Evolutionary conservation across 1,140 invertebrate species (phyloP).

Genomic region (Lethocerus indicus): DNA sequence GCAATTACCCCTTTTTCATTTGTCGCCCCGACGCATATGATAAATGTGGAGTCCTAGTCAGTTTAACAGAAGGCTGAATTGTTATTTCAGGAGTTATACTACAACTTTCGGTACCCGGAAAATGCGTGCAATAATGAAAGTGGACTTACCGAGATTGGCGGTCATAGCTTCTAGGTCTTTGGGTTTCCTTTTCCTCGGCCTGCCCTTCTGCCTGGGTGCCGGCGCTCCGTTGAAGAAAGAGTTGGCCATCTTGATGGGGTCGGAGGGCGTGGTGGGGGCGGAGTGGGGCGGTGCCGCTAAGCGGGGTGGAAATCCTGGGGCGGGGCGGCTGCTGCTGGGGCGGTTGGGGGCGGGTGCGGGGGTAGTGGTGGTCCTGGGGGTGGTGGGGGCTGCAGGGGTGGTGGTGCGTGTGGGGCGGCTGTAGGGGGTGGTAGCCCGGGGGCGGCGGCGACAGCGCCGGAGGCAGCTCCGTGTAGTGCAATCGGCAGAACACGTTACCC

Average conservation of each 20-base stretch:
- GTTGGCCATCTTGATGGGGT: slow-evolving; percentile 27
- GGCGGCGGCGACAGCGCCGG: slow-evolving; percentile 30
- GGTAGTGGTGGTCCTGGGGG: slow-evolving; percentile 28
- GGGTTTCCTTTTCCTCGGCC: slow-evolving; percentile 79
- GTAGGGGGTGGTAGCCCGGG: too few species aligned
- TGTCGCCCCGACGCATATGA: too few species aligned
- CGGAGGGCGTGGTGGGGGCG: slow-evolving; percentile 23
- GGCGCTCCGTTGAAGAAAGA: slow-evolving; percentile 53
- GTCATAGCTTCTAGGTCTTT: slow-evolving; percentile 73
- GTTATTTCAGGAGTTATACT: too few species aligned
- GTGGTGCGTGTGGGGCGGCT: slow-evolving; percentile 32
- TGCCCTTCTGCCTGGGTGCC: slow-evolving; percentile 68
- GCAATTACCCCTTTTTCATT: too few species aligned
- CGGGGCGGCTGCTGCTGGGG: slow-evolving; percentile 17
- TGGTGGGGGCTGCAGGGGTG: slow-evolving; percentile 27
- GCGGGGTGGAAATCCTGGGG: too few species aligned
- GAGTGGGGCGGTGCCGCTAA: slow-evolving; percentile 21
- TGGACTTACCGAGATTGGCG: slow-evolving; percentile 23
- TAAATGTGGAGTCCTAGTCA: too few species aligned
- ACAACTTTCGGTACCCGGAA: too few species aligned
- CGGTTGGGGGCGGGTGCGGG: too few species aligned
- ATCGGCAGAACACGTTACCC: slow-evolving; percentile 61
- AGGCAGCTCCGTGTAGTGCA: slow-evolving; percentile 44
- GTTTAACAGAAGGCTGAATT: too few species aligned
- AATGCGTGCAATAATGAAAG: too few species aligned